phyloP scores from a whole-genome alignment of 1,140 invertebrate genomes.

The Alviniconcha marisindica region DNA sequence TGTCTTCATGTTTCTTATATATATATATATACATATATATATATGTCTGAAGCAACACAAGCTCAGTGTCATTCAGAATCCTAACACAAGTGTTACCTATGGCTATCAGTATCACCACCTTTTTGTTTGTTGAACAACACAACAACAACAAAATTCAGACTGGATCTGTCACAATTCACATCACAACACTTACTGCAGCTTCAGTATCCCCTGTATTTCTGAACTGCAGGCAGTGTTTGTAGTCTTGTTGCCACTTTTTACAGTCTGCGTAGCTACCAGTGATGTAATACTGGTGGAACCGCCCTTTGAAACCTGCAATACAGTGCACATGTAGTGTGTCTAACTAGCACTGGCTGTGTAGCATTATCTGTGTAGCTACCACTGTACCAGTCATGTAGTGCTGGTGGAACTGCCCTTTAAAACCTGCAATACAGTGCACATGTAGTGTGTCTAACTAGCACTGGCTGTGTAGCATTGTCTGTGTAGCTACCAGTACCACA shows the following conservation, averaged over 20 bases:
- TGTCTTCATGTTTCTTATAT: too few relatives aligned
- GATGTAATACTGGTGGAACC: conserved; percentile 92
- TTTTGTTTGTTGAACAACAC: too few relatives aligned
- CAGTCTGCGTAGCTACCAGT: conserved; percentile 85
- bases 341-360: too few relatives aligned
- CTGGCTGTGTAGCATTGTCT: conserved; percentile 74
- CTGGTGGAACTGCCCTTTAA: conserved; percentile 84
- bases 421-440: conserved; percentile 12
- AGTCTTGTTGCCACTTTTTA: conserved; percentile 86
- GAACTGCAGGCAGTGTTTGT: conserved; percentile 85
- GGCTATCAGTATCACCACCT: conserved; percentile 1
- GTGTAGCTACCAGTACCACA: conserved; percentile 79
- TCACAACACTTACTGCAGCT: conserved; percentile 80
- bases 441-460: not conserved
- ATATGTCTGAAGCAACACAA: not conserved
- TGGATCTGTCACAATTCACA: too few relatives aligned
- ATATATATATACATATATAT: not conserved
- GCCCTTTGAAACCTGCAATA: conserved; percentile 11
- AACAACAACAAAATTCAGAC: too few relatives aligned
- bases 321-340: not conserved
- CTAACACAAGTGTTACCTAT: not conserved
- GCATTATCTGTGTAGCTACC: conserved; percentile 79
- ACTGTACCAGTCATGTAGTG: conserved; percentile 84
- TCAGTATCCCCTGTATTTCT: conserved; percentile 80
- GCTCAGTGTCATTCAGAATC: not conserved